Percentiles rank a stretch among this genome's conserved stretches.
phyloP scores from a whole-genome alignment of 2,113 vertebrate genomes.

The Castor canadensis region DNA sequence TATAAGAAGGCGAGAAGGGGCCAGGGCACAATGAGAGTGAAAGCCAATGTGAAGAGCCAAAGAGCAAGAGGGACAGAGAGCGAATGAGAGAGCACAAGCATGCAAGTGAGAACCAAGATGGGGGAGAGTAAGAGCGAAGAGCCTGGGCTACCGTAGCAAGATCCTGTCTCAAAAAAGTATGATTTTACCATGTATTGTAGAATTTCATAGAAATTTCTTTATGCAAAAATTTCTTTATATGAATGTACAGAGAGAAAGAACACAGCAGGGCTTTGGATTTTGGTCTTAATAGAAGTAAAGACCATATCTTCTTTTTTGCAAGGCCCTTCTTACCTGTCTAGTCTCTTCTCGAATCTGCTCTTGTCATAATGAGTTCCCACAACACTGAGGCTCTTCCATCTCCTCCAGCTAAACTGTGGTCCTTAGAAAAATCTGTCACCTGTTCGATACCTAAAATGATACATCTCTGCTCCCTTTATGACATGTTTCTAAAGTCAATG shows the following conservation, averaged over 20 bases:
- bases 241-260: neutral
- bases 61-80: neutral
- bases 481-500: neutral
- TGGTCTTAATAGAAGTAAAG: fast-evolving
- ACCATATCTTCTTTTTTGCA: neutral
- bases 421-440: neutral
- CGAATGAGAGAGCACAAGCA: fast-evolving
- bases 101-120: neutral
- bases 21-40: neutral
- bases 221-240: too few relatives aligned
- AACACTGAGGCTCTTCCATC: neutral
- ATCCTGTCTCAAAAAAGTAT: neutral
- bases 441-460: neutral
- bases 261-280: neutral
- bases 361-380: neutral
- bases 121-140: neutral
- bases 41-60: neutral
- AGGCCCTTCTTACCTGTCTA: neutral
- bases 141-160: neutral
- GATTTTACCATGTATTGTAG: neutral
- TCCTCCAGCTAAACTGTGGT: neutral
- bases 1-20: neutral
- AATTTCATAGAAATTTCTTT: neutral
- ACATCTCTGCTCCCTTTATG: neutral
- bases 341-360: neutral